Base-by-base conservation (phyloP, 35 echinoderm and acorn worm genomes). In the Apostichopus californicus region DNA sequence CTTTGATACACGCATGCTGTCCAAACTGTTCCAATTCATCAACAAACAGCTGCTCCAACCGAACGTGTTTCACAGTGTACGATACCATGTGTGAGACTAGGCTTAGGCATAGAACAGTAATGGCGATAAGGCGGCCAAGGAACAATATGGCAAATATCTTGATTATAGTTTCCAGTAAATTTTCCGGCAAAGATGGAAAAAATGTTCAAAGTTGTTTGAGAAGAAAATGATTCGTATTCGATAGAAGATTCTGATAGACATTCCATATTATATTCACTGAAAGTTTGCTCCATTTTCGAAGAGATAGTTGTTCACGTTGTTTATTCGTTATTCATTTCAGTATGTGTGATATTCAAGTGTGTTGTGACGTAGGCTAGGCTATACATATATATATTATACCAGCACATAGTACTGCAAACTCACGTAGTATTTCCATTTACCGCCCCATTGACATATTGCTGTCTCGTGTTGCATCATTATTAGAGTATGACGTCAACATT, bases 391-490 rank as follows among this genome's bases (percentile, higher is more conserved):
- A 55, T 17, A 56, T 12, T 5, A 34, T 34, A 54, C 11, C 55
- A 12, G 17, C 46, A 53, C 55, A 2, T 10, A 24, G 25, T 81
- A 54, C 28, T 25, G 55, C 26, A 15, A 34, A 55, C 26, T 15
- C 78, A 55, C 26, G 28, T 21, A 21, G 56, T 22, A 83, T 9
- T 7, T 54, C 6, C 26, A 25, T 23, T 54, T 14, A 12, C 46
- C 80, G 55, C 80, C 26, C 81, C 81, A 85, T 85, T 85, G 55
- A 75, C 70, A 73, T 75, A 85, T 85, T 85, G 4, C 53, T 18
- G 80, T n/a, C 80, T 55, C 52, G 80, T 87, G 80, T 87, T 87
- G 86, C 86, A 89, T 89, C 86, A 89, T 52, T 89, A 72, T 89
- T 89, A 89, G 86, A 21, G 64, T 72, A 89, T 89, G 86, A 89